Evolutionary conservation across 2,888 invertebrate species (phyloP), one percentile per base, ranked within the genome.

Genomic region (Hypomecis atomaria): DNA sequence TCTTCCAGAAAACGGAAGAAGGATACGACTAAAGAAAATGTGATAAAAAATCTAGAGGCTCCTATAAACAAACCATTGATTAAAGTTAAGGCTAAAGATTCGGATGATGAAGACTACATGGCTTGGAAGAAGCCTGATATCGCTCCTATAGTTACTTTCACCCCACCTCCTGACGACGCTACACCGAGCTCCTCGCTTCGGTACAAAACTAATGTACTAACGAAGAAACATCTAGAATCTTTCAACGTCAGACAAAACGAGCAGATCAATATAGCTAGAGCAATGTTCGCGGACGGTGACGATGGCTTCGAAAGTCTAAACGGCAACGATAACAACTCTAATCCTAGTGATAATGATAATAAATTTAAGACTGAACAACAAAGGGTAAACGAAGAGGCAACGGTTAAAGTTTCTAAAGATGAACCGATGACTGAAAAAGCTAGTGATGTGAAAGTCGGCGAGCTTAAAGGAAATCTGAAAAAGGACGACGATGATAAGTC

Each of bases 221-320:
- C 91, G n/a, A 90, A 88, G 73, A 92, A 89, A 71, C 88, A 89
- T 68, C 74, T 92, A 62, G 91, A 92, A 77, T 88, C 84, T n/a
- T 90, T 90, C 63, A 91, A 91, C 64, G 84, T 89, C 10, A 75
- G 86, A 62, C 87, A 88, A 62, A 83, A 83, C 58, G 76, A 82
- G 49, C 80, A 83, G 62, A 74, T 78, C 37, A 83, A 82, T 47
- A 73, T 81, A 44, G 78, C 83, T 0, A 80, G 82, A 76, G 82
- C 85, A 0, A 78, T 83, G 57, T 83, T 90, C 49, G 89, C 89
- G 37, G 93, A 93, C 65, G 93, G 96, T 80, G 97, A 97, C 79
- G 97, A 97, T 79, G 97, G 97, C 10, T 97, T 97, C 78, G 97
- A 97, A 88, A 97, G 97, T 83, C 93, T 97, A 7, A 97, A 96